These are phyloP conservation scores for Pelosia muscerda DNA, from an alignment of 2,888 invertebrate genomes.

Conservation along the genomic window DNA sequence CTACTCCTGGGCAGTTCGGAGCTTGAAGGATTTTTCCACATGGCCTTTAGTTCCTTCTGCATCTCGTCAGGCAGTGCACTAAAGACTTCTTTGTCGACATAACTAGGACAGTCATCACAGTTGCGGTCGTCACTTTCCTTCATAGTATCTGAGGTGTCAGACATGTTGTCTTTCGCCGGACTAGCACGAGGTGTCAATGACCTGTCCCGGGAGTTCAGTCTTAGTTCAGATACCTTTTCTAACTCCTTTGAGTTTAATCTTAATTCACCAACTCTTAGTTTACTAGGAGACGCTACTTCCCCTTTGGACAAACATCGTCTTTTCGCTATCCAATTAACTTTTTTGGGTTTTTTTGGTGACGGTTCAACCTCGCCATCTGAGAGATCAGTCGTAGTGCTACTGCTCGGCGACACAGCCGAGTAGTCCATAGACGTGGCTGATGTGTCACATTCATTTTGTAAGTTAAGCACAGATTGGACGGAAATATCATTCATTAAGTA, in stretches of 20 bases:
- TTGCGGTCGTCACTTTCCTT: slow-evolving; percentile 74
- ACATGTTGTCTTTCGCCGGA: slow-evolving; percentile 78
- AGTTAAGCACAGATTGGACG: slow-evolving; percentile 91
- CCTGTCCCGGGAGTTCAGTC: slow-evolving; percentile 79
- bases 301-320: slow-evolving; percentile 80
- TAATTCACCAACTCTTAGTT: slow-evolving; percentile 89
- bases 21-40: slow-evolving; percentile 87
- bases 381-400: slow-evolving; percentile 86
- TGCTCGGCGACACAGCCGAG: slow-evolving; percentile 81
- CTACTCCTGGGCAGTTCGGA: slow-evolving; percentile 76
- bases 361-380: slow-evolving; percentile 91
- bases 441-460: slow-evolving; percentile 86
- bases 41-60: slow-evolving; percentile 91
- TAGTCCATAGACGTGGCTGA: slow-evolving; percentile 82
- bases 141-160: slow-evolving; percentile 77
- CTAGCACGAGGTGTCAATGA: slow-evolving; percentile 81
- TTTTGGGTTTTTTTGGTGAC: slow-evolving; percentile 90
- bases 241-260: slow-evolving; percentile 89
- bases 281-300: slow-evolving; percentile 89
- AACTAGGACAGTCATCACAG: slow-evolving; percentile 88
- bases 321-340: slow-evolving; percentile 83
- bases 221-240: slow-evolving; percentile 84
- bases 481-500: slow-evolving; percentile 92
- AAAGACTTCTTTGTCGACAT: slow-evolving; percentile 90
- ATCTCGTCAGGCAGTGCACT: slow-evolving; percentile 90